Base-by-base conservation (phyloP, 1,140 invertebrate species). In the Mya arenaria region DNA sequence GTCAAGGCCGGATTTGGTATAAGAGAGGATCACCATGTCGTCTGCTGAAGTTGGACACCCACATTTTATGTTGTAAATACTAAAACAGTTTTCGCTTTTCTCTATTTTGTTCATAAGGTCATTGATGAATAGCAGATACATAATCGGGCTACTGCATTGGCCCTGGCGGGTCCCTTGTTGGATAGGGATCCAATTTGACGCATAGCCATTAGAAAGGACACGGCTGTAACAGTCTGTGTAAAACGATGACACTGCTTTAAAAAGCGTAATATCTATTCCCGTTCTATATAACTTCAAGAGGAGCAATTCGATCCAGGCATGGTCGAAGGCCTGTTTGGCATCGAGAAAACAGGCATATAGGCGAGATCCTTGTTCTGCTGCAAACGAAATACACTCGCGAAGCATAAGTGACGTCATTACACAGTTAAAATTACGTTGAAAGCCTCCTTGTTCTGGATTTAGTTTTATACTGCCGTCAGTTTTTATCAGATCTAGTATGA, bases 81-180 rank as follows among this genome's bases (percentile, higher is more conserved):
- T 69, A 13, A 44, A 69, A 48, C 66, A 25, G 25, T 48, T 28
- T 48, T n/a, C 25, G 39, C 41, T 69, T n/a, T 28, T 13, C 4
- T 69, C 39, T 23, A 69, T 30, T 23, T 69, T 30, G 15, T 69
- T 36, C 66, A 69, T 41, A 17, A 69, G 30, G 19, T 48, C 39
- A 48, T 69, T 69, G n/a, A 69, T 69, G 41, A 69, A 44, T 4
- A 69, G 17, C 28, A 69, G 41, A 19, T 69, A 69, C 6, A 69
- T n/a, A 23, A 48, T 48, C 8, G 66, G 66, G 23, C 39, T 69
- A 4, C 44, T 5, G 19, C 66, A 69, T 69, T 69, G 66, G 4
- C 66, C 66, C 19, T 48, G 66, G 4, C 37, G 17, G 4, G 66
- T 69, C 30, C 39, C 66, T 30, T 69, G 66, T 36, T 48, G 23